Base-by-base conservation (phyloP, 1,140 invertebrate genomes). In the Orchestia grillus region DNA sequence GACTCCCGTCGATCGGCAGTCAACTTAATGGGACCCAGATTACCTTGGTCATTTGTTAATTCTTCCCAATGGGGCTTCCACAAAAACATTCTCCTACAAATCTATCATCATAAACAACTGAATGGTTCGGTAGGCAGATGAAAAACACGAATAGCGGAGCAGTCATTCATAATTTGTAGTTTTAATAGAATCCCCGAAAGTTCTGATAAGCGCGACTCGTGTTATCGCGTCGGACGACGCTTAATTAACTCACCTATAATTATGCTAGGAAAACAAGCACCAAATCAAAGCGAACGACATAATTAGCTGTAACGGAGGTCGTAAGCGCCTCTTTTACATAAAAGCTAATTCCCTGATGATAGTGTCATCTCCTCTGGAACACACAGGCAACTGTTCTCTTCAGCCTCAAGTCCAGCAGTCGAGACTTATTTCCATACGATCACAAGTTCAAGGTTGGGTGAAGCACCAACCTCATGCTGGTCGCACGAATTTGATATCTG, bases 81-180 rank as follows among this genome's bases (percentile, higher is more conserved):
- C 40, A 94, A 45, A 94, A 94, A 45, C 8, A 94, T 11, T 40
- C 43, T 8, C 44, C 40, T 44, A 19, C 41, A 90, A 11, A 90
- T 90, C 88, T 44, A 90, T 44, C 88, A 42, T 90, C 88, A 90
- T 90, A 90, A 90, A 90, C 88, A 42, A 90, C 88, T 44, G 88
- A 90, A 90, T 90, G 88, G 41, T 44, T 90, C 88, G 43, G 88
- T 44, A 90, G 88, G 43, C 43, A 19, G 44, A 94, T 44, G 40
- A 45, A 44, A 94, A 94, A 40, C 40, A 45, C 16, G 36, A 40
- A 45, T 45, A n/a, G 92, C 43, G 36, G 40, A n/a, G 92, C 92
- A 94, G 92, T 94, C 92, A 94, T 45, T 94, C 92, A 94, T 94
- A 94, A 94, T 94, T 94, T 94, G 92, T 94, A 94, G 36, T 94